Base-by-base conservation (phyloP, 2,113 vertebrate genomes). In the Mola mola region DNA sequence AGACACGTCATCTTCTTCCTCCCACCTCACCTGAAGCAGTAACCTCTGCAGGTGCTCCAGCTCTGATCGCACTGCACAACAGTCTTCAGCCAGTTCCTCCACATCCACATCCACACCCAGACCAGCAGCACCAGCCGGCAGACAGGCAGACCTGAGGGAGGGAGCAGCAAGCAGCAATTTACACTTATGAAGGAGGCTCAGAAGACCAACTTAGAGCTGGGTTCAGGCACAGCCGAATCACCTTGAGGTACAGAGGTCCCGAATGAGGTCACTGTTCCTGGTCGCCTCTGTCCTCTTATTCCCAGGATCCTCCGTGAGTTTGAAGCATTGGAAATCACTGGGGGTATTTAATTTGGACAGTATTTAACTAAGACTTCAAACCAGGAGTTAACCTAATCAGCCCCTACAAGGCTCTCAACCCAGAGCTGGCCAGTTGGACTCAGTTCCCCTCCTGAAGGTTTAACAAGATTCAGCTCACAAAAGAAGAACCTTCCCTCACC, bases 21-120 rank as follows among this genome's bases (percentile, higher is more conserved):
- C 36, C 3, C 4, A 1, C 68, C 91, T 84, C n/a, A 98, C 97
- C 94, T 97, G 95, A 36, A 98, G 81, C 63, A 99, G 88, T 12
- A 93, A 16, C 31, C 29, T 92, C 69, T 94, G 94, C 71, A 99
- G 90, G 34, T 90, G 91, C 53, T 96, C 72, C 48, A 99, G 89
- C 87, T 99, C 95, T 0, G 94, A 92, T 78, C 93, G 92, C 17
- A 99, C 95, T 0, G 93, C 90, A 1, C 92, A 95, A 59, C 95
- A 98, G 67, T 98, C 96, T 21, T 96, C 95, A 50, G 95, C 93
- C 94, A 98, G 90, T 41, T 95, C 94, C 62, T 98, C 95, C 79
- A 96, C 82, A 44, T 98, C 95, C 79, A 96, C 82, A 44, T 94
- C 91, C 78, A 92, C 83, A 8, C 92, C 93, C 0, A 91, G 52